Conservation (phyloP, 1,140 invertebrate genomes). For the Euschistus heros region DNA sequence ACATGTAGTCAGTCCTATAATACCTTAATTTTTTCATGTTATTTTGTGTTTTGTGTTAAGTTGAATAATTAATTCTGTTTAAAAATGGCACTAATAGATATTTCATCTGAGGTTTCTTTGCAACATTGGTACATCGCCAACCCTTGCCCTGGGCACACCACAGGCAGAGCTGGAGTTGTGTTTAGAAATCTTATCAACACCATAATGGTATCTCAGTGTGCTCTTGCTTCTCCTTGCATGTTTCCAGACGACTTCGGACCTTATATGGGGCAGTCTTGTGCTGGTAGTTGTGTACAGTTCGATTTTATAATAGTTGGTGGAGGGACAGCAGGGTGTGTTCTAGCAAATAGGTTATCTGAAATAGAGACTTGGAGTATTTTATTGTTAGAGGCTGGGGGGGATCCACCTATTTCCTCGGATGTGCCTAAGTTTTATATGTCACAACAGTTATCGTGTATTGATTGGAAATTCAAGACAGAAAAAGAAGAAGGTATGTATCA, state of each 20-base stretch:
- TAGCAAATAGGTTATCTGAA: slow-evolving; percentile 55
- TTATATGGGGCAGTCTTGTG: not conserved
- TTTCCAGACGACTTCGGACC: slow-evolving; percentile 24
- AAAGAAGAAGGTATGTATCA: slow-evolving; percentile 33
- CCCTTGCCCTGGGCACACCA: slow-evolving; percentile 22
- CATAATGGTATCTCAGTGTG: slow-evolving; percentile 23
- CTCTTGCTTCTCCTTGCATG: slow-evolving; percentile 21
- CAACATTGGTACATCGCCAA: slow-evolving; percentile 15
- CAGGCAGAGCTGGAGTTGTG: slow-evolving; percentile 18
- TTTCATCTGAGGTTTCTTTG: slow-evolving; percentile 3
- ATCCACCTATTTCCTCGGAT: slow-evolving; percentile 47
- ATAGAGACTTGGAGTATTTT: slow-evolving; percentile 40
- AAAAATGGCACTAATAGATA: slow-evolving; percentile 5
- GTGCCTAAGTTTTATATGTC: slow-evolving; percentile 43
- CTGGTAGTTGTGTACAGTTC: slow-evolving; percentile 1
- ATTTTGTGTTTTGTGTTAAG: too few relatives aligned
- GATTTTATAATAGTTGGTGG: slow-evolving; percentile 21
- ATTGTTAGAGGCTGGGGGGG: slow-evolving; percentile 61
- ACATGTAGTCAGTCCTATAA: too few relatives aligned
- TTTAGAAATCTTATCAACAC: slow-evolving; percentile 25
- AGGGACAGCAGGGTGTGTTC: slow-evolving; percentile 58
- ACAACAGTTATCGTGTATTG: slow-evolving; percentile 55
- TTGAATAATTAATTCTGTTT: not conserved
- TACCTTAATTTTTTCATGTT: too few relatives aligned
- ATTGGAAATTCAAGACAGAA: slow-evolving; percentile 69